A percentile compares a stretch with the other conserved stretches of the same genome.
Conservation (phyloP, 2,888 invertebrate genomes). For the Clivina fossor region DNA sequence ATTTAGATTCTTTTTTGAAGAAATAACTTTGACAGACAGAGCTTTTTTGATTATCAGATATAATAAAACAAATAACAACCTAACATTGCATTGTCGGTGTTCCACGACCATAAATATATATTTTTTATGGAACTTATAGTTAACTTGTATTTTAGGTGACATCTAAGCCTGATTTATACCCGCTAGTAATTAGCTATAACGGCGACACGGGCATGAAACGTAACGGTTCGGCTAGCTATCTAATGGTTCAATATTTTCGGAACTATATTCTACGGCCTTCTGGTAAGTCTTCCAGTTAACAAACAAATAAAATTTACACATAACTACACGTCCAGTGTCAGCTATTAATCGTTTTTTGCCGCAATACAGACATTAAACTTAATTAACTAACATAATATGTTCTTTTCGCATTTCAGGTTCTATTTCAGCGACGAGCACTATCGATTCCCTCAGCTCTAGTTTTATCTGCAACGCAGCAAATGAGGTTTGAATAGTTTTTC, state of each 20-base stretch:
- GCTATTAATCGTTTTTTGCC: too few relatives aligned
- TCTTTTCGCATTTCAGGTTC: slow-evolving; percentile 62
- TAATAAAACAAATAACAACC: too few relatives aligned
- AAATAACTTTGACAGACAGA: too few relatives aligned
- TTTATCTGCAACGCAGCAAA: slow-evolving; percentile 83
- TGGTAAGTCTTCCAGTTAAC: slow-evolving; percentile 52
- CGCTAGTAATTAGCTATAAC: slow-evolving; percentile 78
- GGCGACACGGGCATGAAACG: slow-evolving; percentile 66
- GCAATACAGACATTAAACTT: too few relatives aligned
- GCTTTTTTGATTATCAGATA: too few relatives aligned
- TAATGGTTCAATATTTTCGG: slow-evolving; percentile 83
- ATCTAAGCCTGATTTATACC: slow-evolving; percentile 83
- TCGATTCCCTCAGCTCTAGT: slow-evolving; percentile 84
- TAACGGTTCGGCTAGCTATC: slow-evolving; percentile 71
- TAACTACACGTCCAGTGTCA: neutral
- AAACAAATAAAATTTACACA: neutral
- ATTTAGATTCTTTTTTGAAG: too few relatives aligned
- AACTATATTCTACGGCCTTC: slow-evolving; percentile 76
- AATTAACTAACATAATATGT: neutral
- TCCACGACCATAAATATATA: neutral
- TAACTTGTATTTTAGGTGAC: slow-evolving; percentile 64
- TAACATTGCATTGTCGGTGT: slow-evolving; percentile 11
- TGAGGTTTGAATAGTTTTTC: slow-evolving; percentile 67
- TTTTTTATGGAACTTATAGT: neutral
- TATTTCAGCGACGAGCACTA: slow-evolving; percentile 80